Conservation (phyloP, 1,140 invertebrate species). For the Neelides sp. region DNA sequence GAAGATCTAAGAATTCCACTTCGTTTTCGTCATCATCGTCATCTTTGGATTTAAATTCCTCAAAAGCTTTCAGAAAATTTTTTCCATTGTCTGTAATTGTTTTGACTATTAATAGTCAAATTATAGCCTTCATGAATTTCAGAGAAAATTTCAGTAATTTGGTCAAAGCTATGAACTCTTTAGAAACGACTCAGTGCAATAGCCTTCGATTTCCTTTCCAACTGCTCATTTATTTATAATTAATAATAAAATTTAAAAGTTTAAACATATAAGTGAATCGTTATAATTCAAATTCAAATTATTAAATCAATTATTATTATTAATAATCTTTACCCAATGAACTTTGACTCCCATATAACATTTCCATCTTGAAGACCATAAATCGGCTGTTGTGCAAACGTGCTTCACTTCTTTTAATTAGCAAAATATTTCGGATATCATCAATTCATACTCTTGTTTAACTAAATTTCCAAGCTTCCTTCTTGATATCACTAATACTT, state of each 20-base stretch:
- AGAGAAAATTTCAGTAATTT: neutral
- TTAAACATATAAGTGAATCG: too few species aligned
- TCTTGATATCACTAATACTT: neutral
- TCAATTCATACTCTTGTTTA: neutral
- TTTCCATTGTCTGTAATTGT: neutral
- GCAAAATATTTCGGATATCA: neutral
- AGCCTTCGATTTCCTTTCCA: neutral
- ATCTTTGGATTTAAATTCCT: neutral
- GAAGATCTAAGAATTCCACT: neutral
- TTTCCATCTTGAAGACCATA: neutral
- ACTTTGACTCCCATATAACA: neutral
- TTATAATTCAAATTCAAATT: too few species aligned
- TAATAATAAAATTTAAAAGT: too few species aligned
- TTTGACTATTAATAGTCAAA: neutral
- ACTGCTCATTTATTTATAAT: neutral
- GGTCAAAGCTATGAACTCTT: neutral
- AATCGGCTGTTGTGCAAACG: neutral
- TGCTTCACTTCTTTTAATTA: neutral
- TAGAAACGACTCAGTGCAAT: neutral
- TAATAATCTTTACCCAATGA: too few species aligned
- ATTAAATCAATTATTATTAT: too few species aligned
- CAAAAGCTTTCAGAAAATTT: conserved; percentile 8
- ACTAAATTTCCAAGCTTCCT: neutral
- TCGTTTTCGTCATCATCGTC: neutral
- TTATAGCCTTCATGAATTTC: neutral